Base-by-base conservation (phyloP, 2,113 vertebrate genomes). In the Strigops habroptila region DNA sequence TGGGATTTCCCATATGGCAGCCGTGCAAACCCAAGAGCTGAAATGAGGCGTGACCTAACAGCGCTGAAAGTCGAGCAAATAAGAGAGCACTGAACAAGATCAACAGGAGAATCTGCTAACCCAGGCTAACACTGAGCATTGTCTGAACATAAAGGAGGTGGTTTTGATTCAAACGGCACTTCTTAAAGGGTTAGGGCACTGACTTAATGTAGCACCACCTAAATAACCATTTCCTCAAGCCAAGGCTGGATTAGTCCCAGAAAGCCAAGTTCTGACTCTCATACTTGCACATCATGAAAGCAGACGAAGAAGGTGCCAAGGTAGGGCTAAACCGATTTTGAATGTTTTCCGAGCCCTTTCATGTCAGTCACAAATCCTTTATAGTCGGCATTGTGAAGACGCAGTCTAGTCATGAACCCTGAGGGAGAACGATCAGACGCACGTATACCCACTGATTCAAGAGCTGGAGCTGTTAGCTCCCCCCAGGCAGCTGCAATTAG, bases 391-490 rank as follows among this genome's bases (percentile, higher is more conserved):
- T 10, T 44, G 63, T 23, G 62, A 88, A 79, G 81, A 89, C 0
- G 0, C 12, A 17, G 53, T 37, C 86, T 51, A 60, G 65, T 23
- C 67, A 63, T 4, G 2, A 73, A 69, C 14, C 31, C 44, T 0
- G 0, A 80, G 59, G 62, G 22, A 69, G 22, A 68, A 77, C 0
- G 0, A 70, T 35, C 71, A 74, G 71, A 86, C 15, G 1, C 8
- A 10, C 1, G 0, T 1, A 16, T 28, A 43, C 33, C 59, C 67
- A 64, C 22, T 23, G 73, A 73, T 30, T 51, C 53, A 83, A 39
- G 37, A 77, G 23, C 37, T 51, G 23, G n/a, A 92, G 70, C 12
- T 3, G 0, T 52, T n/a, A 48, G 37, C n/a, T 82, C 27, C 33
- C 27, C 24, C 18, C 6, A 8, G 35, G 53, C 52, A 77, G 62